Evolutionary conservation across 1,140 invertebrate species (phyloP).

Genomic region (Ooceraea biroi): DNA sequence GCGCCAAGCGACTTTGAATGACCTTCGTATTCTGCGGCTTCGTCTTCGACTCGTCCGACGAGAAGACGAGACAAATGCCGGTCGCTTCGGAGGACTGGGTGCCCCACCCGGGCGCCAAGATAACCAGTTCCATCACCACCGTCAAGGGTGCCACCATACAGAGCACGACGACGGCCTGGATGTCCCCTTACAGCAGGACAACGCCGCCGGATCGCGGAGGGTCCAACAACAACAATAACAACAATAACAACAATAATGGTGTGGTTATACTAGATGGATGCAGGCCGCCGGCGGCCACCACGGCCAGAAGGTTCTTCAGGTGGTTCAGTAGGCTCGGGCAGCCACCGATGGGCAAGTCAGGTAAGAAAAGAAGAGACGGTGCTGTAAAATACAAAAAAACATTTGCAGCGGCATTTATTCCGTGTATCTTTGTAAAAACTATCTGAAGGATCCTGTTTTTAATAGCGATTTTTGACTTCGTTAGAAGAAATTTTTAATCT

Average conservation of each 20-base stretch:
- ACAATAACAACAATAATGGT: constrained; percentile 73
- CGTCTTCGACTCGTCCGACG: constrained; percentile 82
- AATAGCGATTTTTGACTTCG: not conserved
- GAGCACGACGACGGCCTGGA: constrained; percentile 79
- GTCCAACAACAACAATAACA: constrained; percentile 70
- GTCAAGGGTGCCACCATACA: constrained; percentile 75
- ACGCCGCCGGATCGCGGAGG: constrained; percentile 68
- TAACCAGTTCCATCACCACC: constrained; percentile 79
- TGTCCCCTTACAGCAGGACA: constrained; percentile 79
- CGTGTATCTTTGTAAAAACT: not conserved
- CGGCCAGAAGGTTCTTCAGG: constrained; percentile 81
- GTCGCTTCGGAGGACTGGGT: constrained; percentile 82
- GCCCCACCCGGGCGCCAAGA: constrained; percentile 78
- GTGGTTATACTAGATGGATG: constrained; percentile 82
- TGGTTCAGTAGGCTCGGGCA: constrained; percentile 84
- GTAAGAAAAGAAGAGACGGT: constrained; percentile 60
- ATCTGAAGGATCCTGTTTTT: not conserved
- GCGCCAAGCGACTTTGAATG: constrained; percentile 77
- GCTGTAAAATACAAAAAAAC: too few relatives aligned
- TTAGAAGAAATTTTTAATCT: not conserved
- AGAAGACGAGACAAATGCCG: constrained; percentile 83
- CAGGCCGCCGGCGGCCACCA: constrained; percentile 80
- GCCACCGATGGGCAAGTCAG: constrained; percentile 83
- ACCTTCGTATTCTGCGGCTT: constrained; percentile 84
- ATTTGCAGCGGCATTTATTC: not conserved